A percentile compares a stretch with the other conserved stretches of the same genome.
Conservation (phyloP, 1,140 invertebrate genomes). For the Episyrphus balteatus region DNA sequence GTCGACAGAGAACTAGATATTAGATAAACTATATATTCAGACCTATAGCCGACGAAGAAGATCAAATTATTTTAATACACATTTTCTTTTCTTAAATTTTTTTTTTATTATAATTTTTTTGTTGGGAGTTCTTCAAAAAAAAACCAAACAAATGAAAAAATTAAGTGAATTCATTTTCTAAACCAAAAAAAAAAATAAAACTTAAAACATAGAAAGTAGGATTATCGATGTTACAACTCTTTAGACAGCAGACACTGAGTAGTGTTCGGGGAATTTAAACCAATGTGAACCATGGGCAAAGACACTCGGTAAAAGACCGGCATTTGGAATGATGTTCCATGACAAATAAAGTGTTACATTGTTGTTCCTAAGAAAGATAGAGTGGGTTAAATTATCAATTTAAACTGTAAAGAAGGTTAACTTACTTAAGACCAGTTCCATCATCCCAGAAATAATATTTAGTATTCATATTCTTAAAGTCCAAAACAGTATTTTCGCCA, state of each 20-base stretch:
- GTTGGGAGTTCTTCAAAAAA: no score
- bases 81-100: no score
- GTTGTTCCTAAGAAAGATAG: constrained; percentile 52
- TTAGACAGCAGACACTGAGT: constrained; percentile 45
- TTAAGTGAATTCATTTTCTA: no score
- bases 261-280: constrained; percentile 83
- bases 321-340: constrained; percentile 99
- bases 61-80: no score
- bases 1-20: no score
- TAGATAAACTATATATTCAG: no score
- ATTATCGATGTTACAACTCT: no score
- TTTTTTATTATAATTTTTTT: no score
- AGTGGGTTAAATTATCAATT: not conserved
- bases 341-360: constrained; percentile 89
- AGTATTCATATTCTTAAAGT: constrained; percentile 90
- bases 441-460: constrained; percentile 99
- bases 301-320: constrained; percentile 82
- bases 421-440: constrained; percentile 89
- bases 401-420: constrained; percentile 5
- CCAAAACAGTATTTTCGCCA: constrained; percentile 81
- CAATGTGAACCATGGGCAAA: constrained; percentile 69
- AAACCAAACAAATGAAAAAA: no score
- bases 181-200: no score
- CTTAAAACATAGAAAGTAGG: no score
- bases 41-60: no score